Evolutionary conservation across 2,113 vertebrate genomes (phyloP).

Genomic region (Lophotis ruficrista): DNA sequence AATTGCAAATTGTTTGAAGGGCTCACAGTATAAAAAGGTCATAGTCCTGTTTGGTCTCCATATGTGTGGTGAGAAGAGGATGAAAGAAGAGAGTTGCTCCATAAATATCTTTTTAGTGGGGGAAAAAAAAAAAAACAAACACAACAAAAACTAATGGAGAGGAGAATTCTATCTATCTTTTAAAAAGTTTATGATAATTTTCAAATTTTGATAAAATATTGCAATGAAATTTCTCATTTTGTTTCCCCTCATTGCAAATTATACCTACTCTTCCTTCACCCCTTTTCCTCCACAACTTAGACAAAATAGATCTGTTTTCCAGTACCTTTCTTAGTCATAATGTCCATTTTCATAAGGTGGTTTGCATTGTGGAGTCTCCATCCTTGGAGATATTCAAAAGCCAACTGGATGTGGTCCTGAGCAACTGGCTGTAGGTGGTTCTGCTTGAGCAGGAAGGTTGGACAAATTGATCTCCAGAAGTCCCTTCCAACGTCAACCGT

Average conservation of each 20-base stretch:
- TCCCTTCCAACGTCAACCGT: neutral
- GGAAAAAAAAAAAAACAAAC: neutral
- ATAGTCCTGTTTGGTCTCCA: neutral
- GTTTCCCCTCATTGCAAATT: neutral
- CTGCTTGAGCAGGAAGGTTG: neutral
- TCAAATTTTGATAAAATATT: neutral
- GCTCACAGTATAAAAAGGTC: neutral
- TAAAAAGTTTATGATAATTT: neutral
- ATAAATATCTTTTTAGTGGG: neutral
- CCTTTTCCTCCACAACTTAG: neutral
- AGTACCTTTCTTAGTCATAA: neutral
- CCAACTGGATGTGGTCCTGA: rapidly evolving
- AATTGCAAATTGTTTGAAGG: neutral
- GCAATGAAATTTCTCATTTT: neutral
- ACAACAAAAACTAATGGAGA: neutral
- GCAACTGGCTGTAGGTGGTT: neutral
- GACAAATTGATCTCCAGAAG: neutral
- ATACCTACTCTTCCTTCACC: neutral
- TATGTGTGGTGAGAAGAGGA: neutral
- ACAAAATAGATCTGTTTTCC: neutral
- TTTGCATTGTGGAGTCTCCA: neutral
- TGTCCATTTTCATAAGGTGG: neutral
- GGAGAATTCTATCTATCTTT: neutral
- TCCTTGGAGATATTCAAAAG: neutral
- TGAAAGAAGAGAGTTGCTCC: neutral